Conservation (phyloP, 1,140 invertebrate species). For the Anagrus nilaparvatae region DNA sequence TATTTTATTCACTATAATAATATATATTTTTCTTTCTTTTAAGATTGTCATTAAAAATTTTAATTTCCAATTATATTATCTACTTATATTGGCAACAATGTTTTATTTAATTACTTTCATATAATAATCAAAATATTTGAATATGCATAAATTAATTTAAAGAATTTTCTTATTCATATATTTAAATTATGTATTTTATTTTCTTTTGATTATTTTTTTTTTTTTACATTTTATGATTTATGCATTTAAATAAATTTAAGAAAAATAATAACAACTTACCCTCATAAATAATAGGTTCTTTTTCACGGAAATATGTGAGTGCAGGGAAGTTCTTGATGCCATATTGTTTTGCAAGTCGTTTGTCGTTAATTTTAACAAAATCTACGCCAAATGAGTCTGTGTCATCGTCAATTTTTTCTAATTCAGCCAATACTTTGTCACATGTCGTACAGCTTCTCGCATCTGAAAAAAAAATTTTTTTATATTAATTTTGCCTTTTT, state of each 20-base stretch:
- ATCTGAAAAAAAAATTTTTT: conserved; percentile 48
- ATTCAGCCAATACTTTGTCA: conserved; percentile 79
- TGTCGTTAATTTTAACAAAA: conserved; percentile 93
- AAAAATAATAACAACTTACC: no score
- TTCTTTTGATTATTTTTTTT: not conserved
- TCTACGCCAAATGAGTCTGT: conserved; percentile 88
- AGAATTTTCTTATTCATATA: no score
- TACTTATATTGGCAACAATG: no score
- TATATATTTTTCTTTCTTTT: no score
- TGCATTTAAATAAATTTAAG: no score
- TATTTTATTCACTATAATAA: no score
- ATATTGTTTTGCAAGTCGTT: conserved; percentile 88
- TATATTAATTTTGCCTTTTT: no score
- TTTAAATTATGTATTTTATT: not conserved
- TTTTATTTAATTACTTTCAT: no score
- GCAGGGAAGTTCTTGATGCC: conserved; percentile 88
- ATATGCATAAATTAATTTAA: no score
- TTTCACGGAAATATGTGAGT: conserved; percentile 88
- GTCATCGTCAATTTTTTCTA: conserved; percentile 92
- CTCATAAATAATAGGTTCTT: conserved; percentile 87
- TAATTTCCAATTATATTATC: no score
- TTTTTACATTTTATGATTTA: not conserved
- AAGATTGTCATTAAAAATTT: no score
- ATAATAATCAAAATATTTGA: no score
- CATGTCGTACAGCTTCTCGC: conserved; percentile 83